phyloP scores from a whole-genome alignment of 2,113 vertebrate species.

The Lophochroa leadbeateri region DNA sequence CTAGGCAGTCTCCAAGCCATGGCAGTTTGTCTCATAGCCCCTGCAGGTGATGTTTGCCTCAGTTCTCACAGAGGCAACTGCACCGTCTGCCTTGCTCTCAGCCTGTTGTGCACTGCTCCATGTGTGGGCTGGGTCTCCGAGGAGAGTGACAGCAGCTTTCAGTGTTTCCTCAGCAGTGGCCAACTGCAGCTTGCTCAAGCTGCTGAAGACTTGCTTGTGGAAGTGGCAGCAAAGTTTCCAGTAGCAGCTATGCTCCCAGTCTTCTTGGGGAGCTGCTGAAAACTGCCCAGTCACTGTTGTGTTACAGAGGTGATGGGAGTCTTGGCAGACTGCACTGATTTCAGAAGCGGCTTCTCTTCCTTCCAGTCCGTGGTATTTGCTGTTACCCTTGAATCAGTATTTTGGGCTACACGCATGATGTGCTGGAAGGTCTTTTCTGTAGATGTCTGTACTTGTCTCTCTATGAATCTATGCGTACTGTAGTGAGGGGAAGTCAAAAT shows the following conservation, averaged over 20 bases:
- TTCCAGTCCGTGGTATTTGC: fast-evolving
- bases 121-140: not conserved
- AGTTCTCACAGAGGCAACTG: not conserved
- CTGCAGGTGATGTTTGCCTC: not conserved
- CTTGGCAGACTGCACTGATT: not conserved
- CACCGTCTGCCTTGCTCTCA: not conserved
- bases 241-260: not conserved
- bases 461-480: not conserved
- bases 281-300: not conserved
- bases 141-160: fast-evolving
- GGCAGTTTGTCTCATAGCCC: not conserved
- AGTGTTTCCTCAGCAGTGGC: fast-evolving
- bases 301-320: fast-evolving
- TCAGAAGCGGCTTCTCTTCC: not conserved
- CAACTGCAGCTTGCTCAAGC: not conserved
- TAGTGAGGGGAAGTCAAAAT: fast-evolving
- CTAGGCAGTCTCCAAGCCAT: not conserved
- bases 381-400: not conserved
- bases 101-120: fast-evolving
- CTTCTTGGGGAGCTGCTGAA: not conserved
- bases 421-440: not conserved
- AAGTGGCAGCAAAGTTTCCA: not conserved
- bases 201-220: not conserved
- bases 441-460: not conserved
- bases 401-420: fast-evolving